These are phyloP conservation scores for Pluvialis apricaria DNA, from an alignment of 2,113 vertebrate species.

Conservation along the genomic window DNA sequence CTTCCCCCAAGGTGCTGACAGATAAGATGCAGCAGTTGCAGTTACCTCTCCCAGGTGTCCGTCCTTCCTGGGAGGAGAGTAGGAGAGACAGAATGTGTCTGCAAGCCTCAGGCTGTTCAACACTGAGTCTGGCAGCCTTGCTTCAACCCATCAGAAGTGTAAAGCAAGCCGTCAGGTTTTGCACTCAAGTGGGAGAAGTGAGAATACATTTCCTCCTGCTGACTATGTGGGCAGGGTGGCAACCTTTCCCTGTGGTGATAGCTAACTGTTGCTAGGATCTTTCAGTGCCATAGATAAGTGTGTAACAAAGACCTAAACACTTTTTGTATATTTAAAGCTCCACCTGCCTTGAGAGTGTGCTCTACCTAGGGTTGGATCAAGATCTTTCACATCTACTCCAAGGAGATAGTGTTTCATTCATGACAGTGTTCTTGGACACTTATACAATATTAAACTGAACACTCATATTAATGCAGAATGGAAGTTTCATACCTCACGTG, in stretches of 20 bases:
- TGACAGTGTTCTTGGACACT: background rate
- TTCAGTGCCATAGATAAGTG: background rate
- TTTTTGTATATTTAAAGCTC: background rate
- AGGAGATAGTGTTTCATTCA: fast-evolving
- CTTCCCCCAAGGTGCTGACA: background rate
- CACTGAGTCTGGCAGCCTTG: background rate
- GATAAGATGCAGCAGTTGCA: background rate
- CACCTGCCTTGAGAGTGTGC: background rate
- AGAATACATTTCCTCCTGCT: background rate
- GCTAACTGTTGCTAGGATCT: background rate
- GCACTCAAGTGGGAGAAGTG: background rate
- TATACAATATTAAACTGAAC: background rate
- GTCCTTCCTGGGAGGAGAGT: fast-evolving
- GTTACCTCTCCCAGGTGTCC: background rate
- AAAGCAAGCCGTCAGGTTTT: background rate
- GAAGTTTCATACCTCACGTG: background rate
- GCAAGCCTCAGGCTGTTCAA: background rate
- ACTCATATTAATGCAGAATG: background rate
- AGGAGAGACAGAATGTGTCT: background rate
- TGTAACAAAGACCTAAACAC: background rate
- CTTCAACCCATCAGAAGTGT: background rate
- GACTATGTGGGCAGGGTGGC: background rate
- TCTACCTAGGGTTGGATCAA: background rate
- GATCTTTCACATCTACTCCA: background rate
- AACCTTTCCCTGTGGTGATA: background rate